Percentiles rank a stretch among this genome's conserved stretches.
phyloP scores from a whole-genome alignment of 2,797 vertebrate species.

The Telmatherina bonti region DNA sequence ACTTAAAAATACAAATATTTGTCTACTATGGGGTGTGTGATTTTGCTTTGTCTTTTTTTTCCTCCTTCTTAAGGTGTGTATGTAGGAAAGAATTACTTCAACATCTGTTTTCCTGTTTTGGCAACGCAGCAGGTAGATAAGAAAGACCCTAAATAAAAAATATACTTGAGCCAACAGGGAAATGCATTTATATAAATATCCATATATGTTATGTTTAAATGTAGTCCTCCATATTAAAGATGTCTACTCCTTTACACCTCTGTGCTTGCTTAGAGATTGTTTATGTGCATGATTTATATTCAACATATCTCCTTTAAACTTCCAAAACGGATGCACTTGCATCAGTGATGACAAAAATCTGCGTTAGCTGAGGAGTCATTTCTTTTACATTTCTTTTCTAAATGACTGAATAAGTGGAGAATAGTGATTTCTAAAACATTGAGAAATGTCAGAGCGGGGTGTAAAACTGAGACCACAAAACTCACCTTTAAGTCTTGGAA shows the following conservation, averaged over 20 bases:
- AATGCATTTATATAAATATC: slow-evolving; percentile 61
- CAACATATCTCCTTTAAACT: slow-evolving; percentile 38
- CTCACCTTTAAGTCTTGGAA: slow-evolving; percentile 5
- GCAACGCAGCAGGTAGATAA: slow-evolving; percentile 76
- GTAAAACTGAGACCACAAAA: background rate
- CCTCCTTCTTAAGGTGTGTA: slow-evolving; percentile 59
- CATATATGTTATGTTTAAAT: slow-evolving; percentile 65
- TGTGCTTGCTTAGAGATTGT: slow-evolving; percentile 53
- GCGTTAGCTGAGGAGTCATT: slow-evolving; percentile 10
- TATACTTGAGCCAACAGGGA: slow-evolving; percentile 54
- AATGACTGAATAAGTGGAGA: slow-evolving; percentile 34
- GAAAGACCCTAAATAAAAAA: slow-evolving; percentile 57
- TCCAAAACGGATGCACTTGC: background rate
- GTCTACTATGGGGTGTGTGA: slow-evolving; percentile 77
- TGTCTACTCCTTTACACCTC: slow-evolving; percentile 45
- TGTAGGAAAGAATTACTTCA: slow-evolving; percentile 63
- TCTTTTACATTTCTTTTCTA: slow-evolving; percentile 9
- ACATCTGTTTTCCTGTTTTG: slow-evolving; percentile 70
- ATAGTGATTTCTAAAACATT: slow-evolving; percentile 2
- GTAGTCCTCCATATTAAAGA: slow-evolving; percentile 72
- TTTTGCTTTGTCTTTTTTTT: slow-evolving; percentile 58
- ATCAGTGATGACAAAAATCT: slow-evolving; percentile 19
- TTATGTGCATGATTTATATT: slow-evolving; percentile 58
- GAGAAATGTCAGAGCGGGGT: background rate
- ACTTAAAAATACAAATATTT: slow-evolving; percentile 80